Conservation (phyloP, 1,140 invertebrate species). For the Luehdorfia chinensis region DNA sequence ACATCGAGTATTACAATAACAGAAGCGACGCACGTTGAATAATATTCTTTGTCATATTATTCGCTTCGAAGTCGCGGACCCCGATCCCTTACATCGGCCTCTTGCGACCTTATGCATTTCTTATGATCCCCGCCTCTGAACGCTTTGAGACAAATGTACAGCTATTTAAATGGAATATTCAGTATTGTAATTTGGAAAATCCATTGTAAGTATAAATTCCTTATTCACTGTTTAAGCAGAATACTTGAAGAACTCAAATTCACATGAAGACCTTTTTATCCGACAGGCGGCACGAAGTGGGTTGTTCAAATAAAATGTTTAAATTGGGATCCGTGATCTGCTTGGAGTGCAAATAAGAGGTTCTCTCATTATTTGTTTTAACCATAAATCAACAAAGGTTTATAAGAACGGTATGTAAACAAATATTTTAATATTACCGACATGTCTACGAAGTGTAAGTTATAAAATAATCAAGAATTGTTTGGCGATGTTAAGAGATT, state of each 20-base stretch:
- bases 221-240: conserved; percentile 64
- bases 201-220: conserved; percentile 58
- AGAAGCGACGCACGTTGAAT: conserved; percentile 15
- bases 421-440: conserved; percentile 16
- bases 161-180: conserved; percentile 71
- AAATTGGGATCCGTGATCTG: conserved; percentile 18
- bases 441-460: conserved; percentile 5
- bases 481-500: conserved; percentile 5
- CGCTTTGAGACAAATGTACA: conserved; percentile 66
- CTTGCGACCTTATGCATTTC: conserved; percentile 60
- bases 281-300: conserved; percentile 13
- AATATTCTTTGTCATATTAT: conserved; percentile 34
- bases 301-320: conserved; percentile 19
- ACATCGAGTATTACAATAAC: conserved; percentile 14
- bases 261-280: conserved; percentile 29
- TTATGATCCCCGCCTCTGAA: conserved; percentile 54
- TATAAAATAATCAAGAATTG: conserved; percentile 8
- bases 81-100: conserved; percentile 38
- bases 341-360: conserved; percentile 18
- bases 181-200: conserved; percentile 62
- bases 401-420: conserved; percentile 15
- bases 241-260: conserved; percentile 39
- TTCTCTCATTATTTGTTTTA: conserved; percentile 18
- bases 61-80: conserved; percentile 31
- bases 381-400: conserved; percentile 16